Conservation (phyloP, 2,888 invertebrate genomes). For the Leptogaster cylindrica region DNA sequence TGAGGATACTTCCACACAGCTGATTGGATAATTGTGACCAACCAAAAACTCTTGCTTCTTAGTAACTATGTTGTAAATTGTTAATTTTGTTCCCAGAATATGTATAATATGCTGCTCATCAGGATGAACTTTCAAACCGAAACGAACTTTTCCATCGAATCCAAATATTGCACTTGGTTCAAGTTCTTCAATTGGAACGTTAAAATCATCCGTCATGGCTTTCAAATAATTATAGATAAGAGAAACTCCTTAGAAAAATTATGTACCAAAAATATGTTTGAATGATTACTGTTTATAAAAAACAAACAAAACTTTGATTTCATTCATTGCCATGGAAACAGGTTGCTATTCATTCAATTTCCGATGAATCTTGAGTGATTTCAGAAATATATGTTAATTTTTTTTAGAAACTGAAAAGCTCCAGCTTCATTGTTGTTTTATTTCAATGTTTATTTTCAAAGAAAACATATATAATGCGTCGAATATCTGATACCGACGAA, state of each 20-base stretch:
- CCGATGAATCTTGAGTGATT: no score
- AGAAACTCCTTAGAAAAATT: not conserved
- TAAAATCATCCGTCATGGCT: not conserved
- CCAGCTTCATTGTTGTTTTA: no score
- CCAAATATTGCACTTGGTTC: conserved; percentile 76
- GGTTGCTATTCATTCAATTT: no score
- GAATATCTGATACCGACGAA: no score
- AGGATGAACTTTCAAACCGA: conserved; percentile 76
- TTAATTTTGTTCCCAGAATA: conserved; percentile 80
- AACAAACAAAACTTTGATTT: conserved; percentile 4
- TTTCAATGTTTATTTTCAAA: no score
- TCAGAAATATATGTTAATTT: no score
- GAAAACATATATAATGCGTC: no score
- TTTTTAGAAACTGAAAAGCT: no score
- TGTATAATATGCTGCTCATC: conserved; percentile 74
- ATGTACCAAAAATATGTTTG: not conserved
- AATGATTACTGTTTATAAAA: not conserved
- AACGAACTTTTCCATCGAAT: conserved; percentile 71
- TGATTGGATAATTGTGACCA: conserved; percentile 81
- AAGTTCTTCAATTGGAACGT: conserved; percentile 64
- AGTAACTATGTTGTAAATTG: conserved; percentile 70
- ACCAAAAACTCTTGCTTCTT: conserved; percentile 76
- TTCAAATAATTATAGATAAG: not conserved
- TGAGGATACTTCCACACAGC: conserved; percentile 78
- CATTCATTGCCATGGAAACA: no score